Conservation (phyloP, 2,797 vertebrate genomes). For the Rhinichthys osculus region DNA sequence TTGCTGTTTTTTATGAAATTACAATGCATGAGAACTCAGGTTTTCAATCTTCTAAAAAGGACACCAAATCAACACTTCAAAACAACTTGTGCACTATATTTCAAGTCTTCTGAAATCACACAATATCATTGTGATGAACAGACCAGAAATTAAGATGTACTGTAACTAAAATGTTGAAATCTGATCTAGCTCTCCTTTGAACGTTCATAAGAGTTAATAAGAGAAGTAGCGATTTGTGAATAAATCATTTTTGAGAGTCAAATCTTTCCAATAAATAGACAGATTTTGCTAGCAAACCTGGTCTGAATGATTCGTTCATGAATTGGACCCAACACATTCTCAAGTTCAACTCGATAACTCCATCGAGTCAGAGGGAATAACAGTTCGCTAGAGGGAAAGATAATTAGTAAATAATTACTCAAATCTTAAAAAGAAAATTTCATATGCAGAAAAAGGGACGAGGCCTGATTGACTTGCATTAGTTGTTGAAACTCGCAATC, state of each 20-base stretch:
- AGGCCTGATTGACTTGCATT: not conserved
- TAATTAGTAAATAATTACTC: not conserved
- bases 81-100: not conserved
- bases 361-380: not conserved
- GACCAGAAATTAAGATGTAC: not conserved
- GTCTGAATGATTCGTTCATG: not conserved
- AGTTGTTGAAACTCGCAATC: not conserved
- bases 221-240: not conserved
- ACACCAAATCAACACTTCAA: not conserved
- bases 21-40: not conserved
- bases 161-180: not conserved
- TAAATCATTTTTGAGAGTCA: not conserved
- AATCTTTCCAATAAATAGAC: not conserved
- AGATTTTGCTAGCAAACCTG: not conserved
- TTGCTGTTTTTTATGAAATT: not conserved
- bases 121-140: not conserved
- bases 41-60: constrained; percentile 3
- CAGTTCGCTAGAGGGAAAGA: not conserved
- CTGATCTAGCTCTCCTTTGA: not conserved
- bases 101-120: not conserved
- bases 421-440: too few species aligned
- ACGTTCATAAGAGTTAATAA: too few species aligned
- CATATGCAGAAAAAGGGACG: not conserved
- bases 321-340: not conserved
- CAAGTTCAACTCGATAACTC: not conserved